These are phyloP conservation scores for Serranochromis macrocephalus DNA, from an alignment of 2,113 vertebrate species.

Conservation along the genomic window DNA sequence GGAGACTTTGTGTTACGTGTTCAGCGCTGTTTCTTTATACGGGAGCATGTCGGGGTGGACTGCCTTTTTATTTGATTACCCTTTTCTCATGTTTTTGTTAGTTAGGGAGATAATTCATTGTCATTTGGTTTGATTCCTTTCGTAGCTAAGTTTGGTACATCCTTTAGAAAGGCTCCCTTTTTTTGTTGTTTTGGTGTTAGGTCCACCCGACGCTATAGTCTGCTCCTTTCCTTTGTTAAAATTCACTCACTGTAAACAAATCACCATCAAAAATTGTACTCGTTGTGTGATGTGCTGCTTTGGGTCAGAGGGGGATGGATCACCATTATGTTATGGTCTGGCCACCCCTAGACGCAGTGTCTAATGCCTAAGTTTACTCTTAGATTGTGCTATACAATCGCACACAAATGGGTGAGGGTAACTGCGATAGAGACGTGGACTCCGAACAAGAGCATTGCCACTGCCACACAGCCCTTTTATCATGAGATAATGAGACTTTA, in stretches of 20 bases:
- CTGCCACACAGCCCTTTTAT: not conserved
- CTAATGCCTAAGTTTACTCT: not conserved
- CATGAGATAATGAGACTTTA: not conserved
- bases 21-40: not conserved
- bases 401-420: accelerated
- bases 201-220: too few relatives aligned
- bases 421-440: not conserved
- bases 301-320: not conserved
- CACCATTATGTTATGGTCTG: not conserved
- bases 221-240: too few relatives aligned
- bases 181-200: too few relatives aligned
- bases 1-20: accelerated
- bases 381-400: not conserved
- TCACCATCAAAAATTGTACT: accelerated
- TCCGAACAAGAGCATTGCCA: accelerated
- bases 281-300: not conserved
- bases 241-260: not conserved
- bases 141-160: too few relatives aligned
- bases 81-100: not conserved
- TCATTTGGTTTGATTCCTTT: too few relatives aligned
- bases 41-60: not conserved
- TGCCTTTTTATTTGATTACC: not conserved
- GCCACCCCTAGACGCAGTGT: accelerated
- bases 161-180: too few relatives aligned
- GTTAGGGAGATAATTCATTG: too few relatives aligned